Conservation (phyloP, 2,797 vertebrate species). For the Enteromius thamalakanensis region DNA sequence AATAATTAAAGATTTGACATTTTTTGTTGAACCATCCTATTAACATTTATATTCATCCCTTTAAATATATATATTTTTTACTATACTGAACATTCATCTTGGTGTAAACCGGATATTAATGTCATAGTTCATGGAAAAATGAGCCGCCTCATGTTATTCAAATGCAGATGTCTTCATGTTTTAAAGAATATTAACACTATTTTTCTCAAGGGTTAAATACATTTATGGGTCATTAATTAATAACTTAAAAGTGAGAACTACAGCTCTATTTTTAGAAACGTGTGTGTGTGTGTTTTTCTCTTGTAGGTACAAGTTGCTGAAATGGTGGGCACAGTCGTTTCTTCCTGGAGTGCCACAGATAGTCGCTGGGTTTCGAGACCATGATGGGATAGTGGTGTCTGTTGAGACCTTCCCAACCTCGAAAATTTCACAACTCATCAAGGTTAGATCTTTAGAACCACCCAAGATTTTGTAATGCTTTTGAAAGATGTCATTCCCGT, state of each 20-base stretch:
- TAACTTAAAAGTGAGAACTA: too few relatives aligned
- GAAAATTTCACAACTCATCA: conserved; percentile 87
- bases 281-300: neutral
- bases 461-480: too few relatives aligned
- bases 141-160: neutral
- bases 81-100: neutral
- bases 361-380: conserved; percentile 87
- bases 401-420: conserved; percentile 85
- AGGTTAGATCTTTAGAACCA: conserved; percentile 70
- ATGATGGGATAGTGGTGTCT: conserved; percentile 81
- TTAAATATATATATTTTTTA: neutral
- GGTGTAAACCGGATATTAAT: neutral
- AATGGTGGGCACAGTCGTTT: conserved; percentile 88
- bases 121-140: neutral
- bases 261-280: neutral
- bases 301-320: conserved; percentile 81
- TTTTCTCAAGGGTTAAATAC: neutral
- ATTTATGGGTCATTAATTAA: neutral
- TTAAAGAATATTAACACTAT: neutral
- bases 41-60: neutral
- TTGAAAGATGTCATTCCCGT: neutral
- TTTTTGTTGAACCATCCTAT: neutral
- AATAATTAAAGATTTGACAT: too few relatives aligned
- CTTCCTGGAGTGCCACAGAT: conserved; percentile 86
- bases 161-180: neutral